Conservation (phyloP, 1,140 invertebrate genomes). For the Caenorhabditis inopinata region DNA sequence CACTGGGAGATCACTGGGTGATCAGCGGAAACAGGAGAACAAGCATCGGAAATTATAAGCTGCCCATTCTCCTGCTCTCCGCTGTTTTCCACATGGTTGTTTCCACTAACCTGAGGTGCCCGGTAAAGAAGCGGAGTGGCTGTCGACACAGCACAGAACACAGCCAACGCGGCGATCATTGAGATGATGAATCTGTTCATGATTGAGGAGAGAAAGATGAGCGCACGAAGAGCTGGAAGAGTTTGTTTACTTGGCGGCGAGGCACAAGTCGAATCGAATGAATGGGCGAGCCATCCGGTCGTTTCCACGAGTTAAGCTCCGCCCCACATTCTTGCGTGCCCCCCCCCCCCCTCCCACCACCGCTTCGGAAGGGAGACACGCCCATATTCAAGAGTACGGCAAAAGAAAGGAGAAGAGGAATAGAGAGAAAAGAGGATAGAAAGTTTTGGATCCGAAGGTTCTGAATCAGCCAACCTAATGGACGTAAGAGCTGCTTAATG, state of each 20-base stretch:
- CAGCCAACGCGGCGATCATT: constrained; percentile 34
- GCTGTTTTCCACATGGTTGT: too few relatives aligned
- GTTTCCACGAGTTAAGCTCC: neutral
- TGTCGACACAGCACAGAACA: constrained; percentile 30
- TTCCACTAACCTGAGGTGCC: constrained; percentile 40
- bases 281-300: neutral
- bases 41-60: too few relatives aligned
- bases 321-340: neutral
- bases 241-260: constrained; percentile 29
- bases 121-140: constrained; percentile 44
- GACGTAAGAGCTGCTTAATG: neutral
- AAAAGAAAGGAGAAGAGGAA: neutral
- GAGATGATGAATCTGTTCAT: constrained; percentile 26
- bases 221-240: constrained; percentile 24
- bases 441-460: neutral
- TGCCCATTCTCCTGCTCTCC: too few relatives aligned
- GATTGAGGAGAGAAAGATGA: neutral
- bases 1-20: too few relatives aligned
- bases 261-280: constrained; percentile 28
- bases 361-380: neutral
- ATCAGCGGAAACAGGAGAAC: too few relatives aligned
- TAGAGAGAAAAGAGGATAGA: neutral
- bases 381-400: neutral
- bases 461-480: constrained; percentile 7
- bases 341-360: neutral